These are phyloP conservation scores for Phymorhynchus buccinoides DNA, from an alignment of 1,140 invertebrate species.

Conservation along the genomic window DNA sequence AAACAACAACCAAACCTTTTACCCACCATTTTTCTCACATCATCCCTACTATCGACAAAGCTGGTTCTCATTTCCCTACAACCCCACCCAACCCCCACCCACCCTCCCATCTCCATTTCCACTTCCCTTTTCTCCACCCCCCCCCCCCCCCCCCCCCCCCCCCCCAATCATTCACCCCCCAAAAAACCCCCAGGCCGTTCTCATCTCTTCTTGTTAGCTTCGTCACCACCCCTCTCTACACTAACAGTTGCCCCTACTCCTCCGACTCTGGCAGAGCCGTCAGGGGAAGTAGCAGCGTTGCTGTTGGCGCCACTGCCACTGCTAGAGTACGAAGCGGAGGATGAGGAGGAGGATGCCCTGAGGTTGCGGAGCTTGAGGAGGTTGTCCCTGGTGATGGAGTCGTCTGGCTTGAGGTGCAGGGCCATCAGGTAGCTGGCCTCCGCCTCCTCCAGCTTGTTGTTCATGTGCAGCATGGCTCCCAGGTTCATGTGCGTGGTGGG, in stretches of 20 bases:
- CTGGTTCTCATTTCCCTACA: too few species aligned
- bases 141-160: too few species aligned
- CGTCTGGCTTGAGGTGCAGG: slow-evolving; percentile 86
- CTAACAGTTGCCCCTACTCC: background rate
- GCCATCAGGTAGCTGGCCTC: slow-evolving; percentile 87
- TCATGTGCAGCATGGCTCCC: slow-evolving; percentile 92
- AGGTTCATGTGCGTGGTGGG: slow-evolving; percentile 92
- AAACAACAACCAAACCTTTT: too few species aligned
- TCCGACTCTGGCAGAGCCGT: background rate
- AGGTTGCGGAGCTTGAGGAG: slow-evolving; percentile 83
- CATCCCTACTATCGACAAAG: too few species aligned
- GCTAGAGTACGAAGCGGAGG: background rate
- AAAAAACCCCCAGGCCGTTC: too few species aligned
- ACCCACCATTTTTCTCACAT: too few species aligned
- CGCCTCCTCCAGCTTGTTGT: slow-evolving; percentile 90
- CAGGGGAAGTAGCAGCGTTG: background rate
- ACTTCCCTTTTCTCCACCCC: too few species aligned
- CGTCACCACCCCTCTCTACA: background rate
- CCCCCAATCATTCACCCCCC: too few species aligned
- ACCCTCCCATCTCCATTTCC: too few species aligned
- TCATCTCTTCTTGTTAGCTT: too few species aligned
- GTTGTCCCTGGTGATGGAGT: slow-evolving; percentile 89
- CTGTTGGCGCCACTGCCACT: background rate
- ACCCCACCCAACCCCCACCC: too few species aligned
- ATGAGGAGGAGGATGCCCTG: slow-evolving; percentile 45